Evolutionary conservation across 1,140 invertebrate genomes (phyloP).

Genomic region (Notospermus geniculatus): DNA sequence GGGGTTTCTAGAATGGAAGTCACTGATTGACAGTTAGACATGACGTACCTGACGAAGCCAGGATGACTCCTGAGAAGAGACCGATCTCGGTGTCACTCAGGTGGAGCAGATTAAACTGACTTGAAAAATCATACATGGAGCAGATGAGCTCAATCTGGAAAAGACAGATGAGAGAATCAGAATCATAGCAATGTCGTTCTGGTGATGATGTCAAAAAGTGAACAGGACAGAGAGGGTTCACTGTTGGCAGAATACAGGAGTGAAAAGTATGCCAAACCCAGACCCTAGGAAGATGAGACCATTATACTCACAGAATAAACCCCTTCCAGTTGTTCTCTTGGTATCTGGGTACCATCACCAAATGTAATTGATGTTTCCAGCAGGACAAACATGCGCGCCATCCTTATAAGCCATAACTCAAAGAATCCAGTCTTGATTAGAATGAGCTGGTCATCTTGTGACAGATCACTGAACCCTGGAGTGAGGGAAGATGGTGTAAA

Average conservation of each 20-base stretch:
- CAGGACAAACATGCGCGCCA: constrained; percentile 71
- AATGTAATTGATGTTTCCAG: constrained; percentile 81
- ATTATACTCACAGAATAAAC: constrained; percentile 85
- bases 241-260: too few relatives aligned
- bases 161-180: too few relatives aligned
- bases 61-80: constrained; percentile 80
- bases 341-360: constrained; percentile 85
- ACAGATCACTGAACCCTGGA: constrained; percentile 93
- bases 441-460: constrained; percentile 97
- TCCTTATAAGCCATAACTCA: constrained; percentile 90
- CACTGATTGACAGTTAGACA: neutral
- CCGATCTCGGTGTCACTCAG: constrained; percentile 88
- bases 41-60: constrained; percentile 70
- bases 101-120: constrained; percentile 66
- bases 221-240: too few relatives aligned
- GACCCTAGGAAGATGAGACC: neutral
- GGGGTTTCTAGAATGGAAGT: neutral
- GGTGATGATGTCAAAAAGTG: too few relatives aligned
- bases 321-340: constrained; percentile 79
- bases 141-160: constrained; percentile 71
- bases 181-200: too few relatives aligned
- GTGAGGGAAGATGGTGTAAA: too few relatives aligned
- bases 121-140: constrained; percentile 62
- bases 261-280: too few relatives aligned
- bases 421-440: constrained; percentile 95